Evolutionary conservation across 2,113 vertebrate genomes (phyloP).

Genomic region (Laterallus jamaicensis): DNA sequence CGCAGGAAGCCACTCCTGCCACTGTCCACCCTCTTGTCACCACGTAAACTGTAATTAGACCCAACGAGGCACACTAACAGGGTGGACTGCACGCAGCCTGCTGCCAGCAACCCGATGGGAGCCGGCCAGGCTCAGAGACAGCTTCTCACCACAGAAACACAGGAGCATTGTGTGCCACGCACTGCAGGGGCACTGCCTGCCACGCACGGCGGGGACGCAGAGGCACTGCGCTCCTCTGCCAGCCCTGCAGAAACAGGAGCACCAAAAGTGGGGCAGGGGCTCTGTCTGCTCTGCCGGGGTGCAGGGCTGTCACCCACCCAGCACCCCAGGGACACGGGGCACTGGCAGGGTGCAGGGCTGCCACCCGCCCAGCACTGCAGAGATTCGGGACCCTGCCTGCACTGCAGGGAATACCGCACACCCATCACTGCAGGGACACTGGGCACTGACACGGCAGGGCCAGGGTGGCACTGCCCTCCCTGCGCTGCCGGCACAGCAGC

Average conservation of each 20-base stretch:
- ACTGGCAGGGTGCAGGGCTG: too few relatives aligned
- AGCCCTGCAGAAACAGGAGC: background rate
- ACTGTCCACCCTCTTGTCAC: constrained; percentile 49
- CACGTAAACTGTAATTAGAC: constrained; percentile 13
- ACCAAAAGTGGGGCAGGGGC: background rate
- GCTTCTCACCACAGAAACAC: constrained; percentile 43
- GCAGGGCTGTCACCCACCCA: background rate
- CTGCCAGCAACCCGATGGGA: constrained; percentile 16
- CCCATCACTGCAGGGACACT: background rate
- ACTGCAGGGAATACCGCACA: background rate
- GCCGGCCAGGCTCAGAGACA: background rate
- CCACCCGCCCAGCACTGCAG: background rate
- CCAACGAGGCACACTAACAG: constrained; percentile 1
- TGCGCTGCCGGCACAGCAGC: background rate
- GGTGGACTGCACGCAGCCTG: background rate
- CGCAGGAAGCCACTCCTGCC: constrained; percentile 44
- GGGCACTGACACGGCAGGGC: background rate
- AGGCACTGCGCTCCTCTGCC: background rate
- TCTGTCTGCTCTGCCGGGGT: background rate
- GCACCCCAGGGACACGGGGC: background rate
- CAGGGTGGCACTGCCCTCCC: background rate
- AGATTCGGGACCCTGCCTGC: background rate
- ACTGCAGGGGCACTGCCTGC: constrained; percentile 27
- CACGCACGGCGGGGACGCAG: background rate
- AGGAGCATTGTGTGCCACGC: constrained; percentile 28